Evolutionary conservation across 2,888 invertebrate genomes (phyloP), one percentile per base, ranked within the genome.

Genomic region (Bugula neritina): DNA sequence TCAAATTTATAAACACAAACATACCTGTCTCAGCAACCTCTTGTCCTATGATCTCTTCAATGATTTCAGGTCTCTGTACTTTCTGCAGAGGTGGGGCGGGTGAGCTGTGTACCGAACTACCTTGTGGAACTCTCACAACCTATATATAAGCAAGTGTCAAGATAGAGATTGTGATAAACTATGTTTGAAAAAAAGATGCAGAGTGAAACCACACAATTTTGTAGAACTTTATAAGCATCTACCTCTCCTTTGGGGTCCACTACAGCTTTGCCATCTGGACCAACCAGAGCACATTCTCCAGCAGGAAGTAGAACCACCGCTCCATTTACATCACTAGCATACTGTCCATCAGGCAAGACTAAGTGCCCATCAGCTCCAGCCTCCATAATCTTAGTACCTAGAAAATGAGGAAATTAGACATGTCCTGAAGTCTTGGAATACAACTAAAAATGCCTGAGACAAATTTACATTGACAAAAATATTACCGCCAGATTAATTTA

Each of bases 241-340:
- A 63, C 63, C 63, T 63, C 63, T 63, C 70, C 70, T 13, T 54
- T 52, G 43, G 35, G 5, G 52, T 70, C 31, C n/a, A 54, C 5
- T 3, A 70, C 23, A 23, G 70, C 70, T 29, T 70, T 70, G 70
- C 70, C 70, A 70, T 70, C 52, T 25, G 52, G 70, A n/a, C 43
- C 52, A n/a, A 70, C 25, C 5, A 70, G 52, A 13, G 54, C 70
- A 43, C 54, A 54, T 5, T 17, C 1, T n/a, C 70, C 70, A 43
- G 70, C 35, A n/a, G 43, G 52, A 23, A 70, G 70, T n/a, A 31
- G 17, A 10, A 70, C 35, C 1, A 25, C n/a, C 3, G 52, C 21
- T n/a, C 70, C 70, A 25, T 35, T 13, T 5, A 43, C n/a, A 31
- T 54, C 70, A 10, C 23, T 70, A 2, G 43, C 70, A 2, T 5